phyloP scores from a whole-genome alignment of 2,888 invertebrate genomes.

The Quadroppia sp. region DNA sequence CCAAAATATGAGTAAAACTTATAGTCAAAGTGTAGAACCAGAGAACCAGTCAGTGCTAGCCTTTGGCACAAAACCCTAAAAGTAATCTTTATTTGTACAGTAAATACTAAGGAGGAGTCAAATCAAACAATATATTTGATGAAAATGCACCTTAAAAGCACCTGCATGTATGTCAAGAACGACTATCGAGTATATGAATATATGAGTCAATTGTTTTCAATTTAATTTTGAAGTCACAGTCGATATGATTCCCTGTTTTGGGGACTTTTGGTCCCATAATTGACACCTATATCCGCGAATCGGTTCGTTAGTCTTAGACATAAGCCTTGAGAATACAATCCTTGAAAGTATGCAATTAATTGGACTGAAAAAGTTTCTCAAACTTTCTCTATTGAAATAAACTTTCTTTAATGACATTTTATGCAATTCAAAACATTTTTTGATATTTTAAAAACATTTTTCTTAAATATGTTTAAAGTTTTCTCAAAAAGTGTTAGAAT shows the following conservation, averaged over 20 bases:
- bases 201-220: too few relatives aligned
- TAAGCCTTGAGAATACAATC: conserved; percentile 13
- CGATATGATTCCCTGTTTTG: conserved; percentile 20
- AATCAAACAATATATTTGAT: conserved; percentile 12
- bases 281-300: conserved; percentile 21
- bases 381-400: too few relatives aligned
- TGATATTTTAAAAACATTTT: too few relatives aligned
- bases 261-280: conserved; percentile 12
- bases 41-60: conserved; percentile 29
- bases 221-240: conserved; percentile 20
- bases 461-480: too few relatives aligned
- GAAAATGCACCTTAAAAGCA: conserved; percentile 2
- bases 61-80: conserved; percentile 10
- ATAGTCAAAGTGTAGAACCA: not conserved
- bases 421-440: too few relatives aligned
- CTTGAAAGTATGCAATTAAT: not conserved
- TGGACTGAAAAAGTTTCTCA: too few relatives aligned
- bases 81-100: conserved; percentile 29
- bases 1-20: not conserved
- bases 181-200: too few relatives aligned
- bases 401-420: too few relatives aligned
- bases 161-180: too few relatives aligned
- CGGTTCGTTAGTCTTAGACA: not conserved
- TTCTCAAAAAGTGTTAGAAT: too few relatives aligned
- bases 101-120: conserved; percentile 34